Evolutionary conservation across 1,140 invertebrate genomes (phyloP).

Genomic region (Ceratina japonica): DNA sequence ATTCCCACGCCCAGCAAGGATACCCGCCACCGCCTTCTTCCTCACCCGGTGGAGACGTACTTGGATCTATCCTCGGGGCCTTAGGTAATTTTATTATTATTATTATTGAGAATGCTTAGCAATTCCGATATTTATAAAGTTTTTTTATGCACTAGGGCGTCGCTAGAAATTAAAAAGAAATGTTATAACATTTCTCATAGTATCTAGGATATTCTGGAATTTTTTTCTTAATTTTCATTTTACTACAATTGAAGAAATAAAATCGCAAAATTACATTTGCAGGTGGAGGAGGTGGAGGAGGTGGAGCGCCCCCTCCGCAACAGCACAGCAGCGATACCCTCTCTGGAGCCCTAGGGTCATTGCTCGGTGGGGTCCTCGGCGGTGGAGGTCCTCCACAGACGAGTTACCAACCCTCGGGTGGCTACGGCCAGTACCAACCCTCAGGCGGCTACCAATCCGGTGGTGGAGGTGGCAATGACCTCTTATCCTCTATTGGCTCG

Average conservation of each 20-base stretch:
- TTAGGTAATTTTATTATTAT: constrained; percentile 64
- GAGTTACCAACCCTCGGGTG: constrained; percentile 68
- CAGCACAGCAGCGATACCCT: constrained; percentile 60
- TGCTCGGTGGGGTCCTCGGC: constrained; percentile 73
- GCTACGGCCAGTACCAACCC: constrained; percentile 65
- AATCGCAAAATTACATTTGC: neutral
- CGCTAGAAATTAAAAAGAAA: too few species aligned
- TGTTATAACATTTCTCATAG: too few species aligned
- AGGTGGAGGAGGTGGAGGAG: constrained; percentile 32
- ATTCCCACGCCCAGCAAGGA: constrained; percentile 66
- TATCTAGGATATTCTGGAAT: too few species aligned
- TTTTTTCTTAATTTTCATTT: neutral
- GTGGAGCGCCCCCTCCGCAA: constrained; percentile 48
- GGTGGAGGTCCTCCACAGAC: constrained; percentile 64
- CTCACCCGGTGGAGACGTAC: constrained; percentile 64
- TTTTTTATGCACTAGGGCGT: neutral
- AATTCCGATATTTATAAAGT: neutral
- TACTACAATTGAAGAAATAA: neutral
- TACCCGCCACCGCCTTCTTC: constrained; percentile 70
- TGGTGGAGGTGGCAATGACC: constrained; percentile 54
- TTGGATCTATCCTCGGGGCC: constrained; percentile 75
- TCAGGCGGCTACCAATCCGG: constrained; percentile 52
- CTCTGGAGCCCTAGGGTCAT: constrained; percentile 68
- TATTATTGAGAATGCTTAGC: constrained; percentile 22
- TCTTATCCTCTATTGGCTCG: constrained; percentile 69